Conservation (phyloP, 2,113 vertebrate genomes). For the Cercopithecus mona region DNA sequence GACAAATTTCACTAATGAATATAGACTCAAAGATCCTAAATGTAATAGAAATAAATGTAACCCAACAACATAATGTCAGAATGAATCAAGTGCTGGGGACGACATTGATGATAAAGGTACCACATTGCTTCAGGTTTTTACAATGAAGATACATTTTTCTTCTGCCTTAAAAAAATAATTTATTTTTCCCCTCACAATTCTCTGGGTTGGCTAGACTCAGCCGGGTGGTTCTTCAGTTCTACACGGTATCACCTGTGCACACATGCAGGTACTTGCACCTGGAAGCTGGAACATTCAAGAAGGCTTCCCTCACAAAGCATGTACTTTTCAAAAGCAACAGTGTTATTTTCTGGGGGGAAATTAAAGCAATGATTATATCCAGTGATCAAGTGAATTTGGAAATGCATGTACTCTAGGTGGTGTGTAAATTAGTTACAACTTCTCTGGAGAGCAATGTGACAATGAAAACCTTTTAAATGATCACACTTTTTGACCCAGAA, state of each 20-base stretch:
- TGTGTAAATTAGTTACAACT: background rate
- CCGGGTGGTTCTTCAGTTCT: background rate
- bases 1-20: background rate
- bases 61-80: background rate
- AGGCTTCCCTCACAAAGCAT: background rate
- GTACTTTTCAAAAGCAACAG: background rate
- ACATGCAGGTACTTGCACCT: background rate
- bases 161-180: background rate
- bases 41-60: slow-evolving; percentile 19
- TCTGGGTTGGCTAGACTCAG: background rate
- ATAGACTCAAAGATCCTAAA: background rate
- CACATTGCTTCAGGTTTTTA: background rate
- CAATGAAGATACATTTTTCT: background rate
- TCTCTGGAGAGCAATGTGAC: background rate
- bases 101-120: background rate
- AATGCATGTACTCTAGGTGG: background rate
- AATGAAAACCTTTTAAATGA: background rate
- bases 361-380: background rate
- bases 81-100: background rate
- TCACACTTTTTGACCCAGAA: background rate
- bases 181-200: background rate
- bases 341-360: background rate
- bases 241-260: too few relatives aligned
- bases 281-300: background rate
- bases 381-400: background rate